These are phyloP conservation scores for Gallinago undulata DNA, from an alignment of 2,113 vertebrate species.

Conservation along the genomic window DNA sequence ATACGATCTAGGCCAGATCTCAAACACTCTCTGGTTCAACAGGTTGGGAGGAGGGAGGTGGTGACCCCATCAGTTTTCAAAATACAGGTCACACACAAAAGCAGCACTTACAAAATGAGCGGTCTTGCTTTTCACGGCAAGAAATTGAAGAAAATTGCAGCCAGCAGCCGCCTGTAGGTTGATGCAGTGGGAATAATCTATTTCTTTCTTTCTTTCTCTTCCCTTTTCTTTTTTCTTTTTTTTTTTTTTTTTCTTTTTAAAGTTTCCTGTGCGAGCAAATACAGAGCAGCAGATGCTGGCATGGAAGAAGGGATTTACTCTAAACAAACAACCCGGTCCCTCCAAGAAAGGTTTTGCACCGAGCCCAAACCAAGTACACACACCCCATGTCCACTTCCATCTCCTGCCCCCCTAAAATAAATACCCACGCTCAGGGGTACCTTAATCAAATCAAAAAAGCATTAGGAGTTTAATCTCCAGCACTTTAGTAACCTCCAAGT, in stretches of 20 bases:
- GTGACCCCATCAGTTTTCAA: constrained; percentile 67
- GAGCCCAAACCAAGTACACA: not conserved
- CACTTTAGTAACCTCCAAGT: constrained; percentile 63
- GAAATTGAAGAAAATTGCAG: constrained; percentile 75
- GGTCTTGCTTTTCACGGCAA: constrained; percentile 68
- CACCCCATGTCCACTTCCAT: not conserved
- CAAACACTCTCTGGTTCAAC: constrained; percentile 24
- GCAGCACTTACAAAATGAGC: constrained; percentile 72
- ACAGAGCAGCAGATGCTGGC: constrained; percentile 51
- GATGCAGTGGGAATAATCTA: constrained; percentile 68
- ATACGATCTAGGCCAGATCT: not conserved
- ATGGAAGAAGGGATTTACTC: constrained; percentile 40
- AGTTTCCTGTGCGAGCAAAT: constrained; percentile 60
- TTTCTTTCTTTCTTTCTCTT: constrained; percentile 20
- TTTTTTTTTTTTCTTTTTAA: not conserved
- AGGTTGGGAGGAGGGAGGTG: constrained; percentile 60
- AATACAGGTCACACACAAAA: constrained; percentile 72
- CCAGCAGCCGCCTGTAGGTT: constrained; percentile 63
- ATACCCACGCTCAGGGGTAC: not conserved
- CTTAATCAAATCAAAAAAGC: constrained; percentile 60
- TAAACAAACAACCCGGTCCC: constrained; percentile 55
- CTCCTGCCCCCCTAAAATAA: not conserved
- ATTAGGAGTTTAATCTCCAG: constrained; percentile 46
- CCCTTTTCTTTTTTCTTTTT: not conserved
- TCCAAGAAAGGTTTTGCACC: constrained; percentile 20